phyloP scores from a whole-genome alignment of 2,113 vertebrate genomes.

The Blennius ocellaris region DNA sequence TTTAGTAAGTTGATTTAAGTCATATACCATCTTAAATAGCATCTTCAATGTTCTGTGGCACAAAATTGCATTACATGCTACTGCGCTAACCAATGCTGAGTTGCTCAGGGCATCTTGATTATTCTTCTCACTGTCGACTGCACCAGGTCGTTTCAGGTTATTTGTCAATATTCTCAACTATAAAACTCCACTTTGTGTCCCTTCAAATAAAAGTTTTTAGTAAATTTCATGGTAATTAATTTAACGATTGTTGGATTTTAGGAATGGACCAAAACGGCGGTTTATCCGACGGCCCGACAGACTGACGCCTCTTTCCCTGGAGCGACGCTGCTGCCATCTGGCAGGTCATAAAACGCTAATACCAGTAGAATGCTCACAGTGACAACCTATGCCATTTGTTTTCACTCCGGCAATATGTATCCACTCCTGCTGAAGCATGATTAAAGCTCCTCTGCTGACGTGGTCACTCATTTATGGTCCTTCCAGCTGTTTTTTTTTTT shows the following conservation, averaged over 20 bases:
- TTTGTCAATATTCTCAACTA: no score
- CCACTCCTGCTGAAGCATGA: background rate
- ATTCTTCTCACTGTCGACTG: no score
- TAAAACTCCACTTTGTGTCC: no score
- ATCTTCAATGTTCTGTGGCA: no score
- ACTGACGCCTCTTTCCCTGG: background rate
- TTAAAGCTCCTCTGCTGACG: background rate
- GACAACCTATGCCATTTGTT: background rate
- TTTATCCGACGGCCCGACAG: background rate
- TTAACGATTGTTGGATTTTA: background rate
- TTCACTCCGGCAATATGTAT: background rate
- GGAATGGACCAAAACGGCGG: background rate
- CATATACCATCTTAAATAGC: no score
- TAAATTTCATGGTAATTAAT: background rate
- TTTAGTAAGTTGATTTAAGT: no score
- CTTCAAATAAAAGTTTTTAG: no score
- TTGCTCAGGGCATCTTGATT: no score
- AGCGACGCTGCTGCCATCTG: background rate
- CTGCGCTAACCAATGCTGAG: no score
- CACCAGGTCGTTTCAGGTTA: no score
- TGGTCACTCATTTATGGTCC: background rate
- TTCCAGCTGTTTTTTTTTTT: background rate
- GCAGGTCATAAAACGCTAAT: conserved; percentile 5
- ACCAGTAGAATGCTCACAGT: background rate
- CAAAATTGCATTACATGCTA: no score